Evolutionary conservation across 2,797 vertebrate species (phyloP).

Genomic region (Graptemys geographica): DNA sequence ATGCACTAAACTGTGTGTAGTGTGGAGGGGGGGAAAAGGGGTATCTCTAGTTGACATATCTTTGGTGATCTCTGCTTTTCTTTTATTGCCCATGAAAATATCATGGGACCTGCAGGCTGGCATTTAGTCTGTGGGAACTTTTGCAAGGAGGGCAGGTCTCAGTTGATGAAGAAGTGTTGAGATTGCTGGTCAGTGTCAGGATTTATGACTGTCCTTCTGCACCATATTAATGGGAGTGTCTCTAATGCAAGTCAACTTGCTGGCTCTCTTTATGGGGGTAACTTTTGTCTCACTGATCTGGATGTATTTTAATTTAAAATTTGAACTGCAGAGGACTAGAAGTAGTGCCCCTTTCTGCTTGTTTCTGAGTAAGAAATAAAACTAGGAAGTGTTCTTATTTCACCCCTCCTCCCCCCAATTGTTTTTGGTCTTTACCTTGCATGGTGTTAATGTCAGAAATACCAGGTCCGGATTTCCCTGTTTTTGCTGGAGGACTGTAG

Average conservation of each 20-base stretch:
- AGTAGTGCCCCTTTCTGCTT: neutral
- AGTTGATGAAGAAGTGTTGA: neutral
- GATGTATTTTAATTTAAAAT: neutral
- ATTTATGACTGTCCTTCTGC: neutral
- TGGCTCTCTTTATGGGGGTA: conserved; percentile 30
- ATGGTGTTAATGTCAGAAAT: conserved; percentile 10
- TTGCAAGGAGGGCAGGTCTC: neutral
- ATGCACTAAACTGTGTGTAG: neutral
- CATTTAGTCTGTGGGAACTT: neutral
- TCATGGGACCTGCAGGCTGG: neutral
- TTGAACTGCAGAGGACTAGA: neutral
- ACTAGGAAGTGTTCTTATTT: neutral
- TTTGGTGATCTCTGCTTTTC: no score
- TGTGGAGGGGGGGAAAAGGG: neutral
- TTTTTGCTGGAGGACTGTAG: conserved; percentile 3
- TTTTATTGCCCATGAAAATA: neutral
- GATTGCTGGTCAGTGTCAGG: neutral
- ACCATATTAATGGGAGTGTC: neutral
- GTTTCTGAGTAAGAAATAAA: neutral
- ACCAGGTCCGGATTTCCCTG: neutral
- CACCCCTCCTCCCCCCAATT: fast-evolving
- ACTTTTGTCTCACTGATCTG: neutral
- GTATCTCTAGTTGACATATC: no score
- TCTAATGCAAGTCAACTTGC: neutral
- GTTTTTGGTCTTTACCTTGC: neutral